Evolutionary conservation across 2,113 vertebrate species (phyloP).

Genomic region (Cyprinodon variegatus): DNA sequence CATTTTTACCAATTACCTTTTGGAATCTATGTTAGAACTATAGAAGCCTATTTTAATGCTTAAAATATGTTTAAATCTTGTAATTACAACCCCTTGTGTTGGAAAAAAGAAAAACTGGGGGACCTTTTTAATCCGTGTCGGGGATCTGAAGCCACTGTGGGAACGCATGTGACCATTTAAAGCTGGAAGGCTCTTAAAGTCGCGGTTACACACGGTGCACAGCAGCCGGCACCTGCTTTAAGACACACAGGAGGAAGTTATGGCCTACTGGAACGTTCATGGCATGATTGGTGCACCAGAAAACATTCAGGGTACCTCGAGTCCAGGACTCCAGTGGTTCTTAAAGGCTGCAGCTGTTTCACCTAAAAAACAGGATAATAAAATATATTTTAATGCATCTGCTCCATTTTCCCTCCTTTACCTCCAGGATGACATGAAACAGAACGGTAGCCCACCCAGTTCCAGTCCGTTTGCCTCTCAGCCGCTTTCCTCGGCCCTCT

Average conservation of each 20-base stretch:
- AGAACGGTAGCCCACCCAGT: slow-evolving; percentile 15
- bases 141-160: slow-evolving; percentile 40
- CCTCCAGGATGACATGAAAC: background rate
- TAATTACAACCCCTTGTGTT: background rate
- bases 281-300: background rate
- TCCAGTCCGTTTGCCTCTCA: slow-evolving; percentile 3
- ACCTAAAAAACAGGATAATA: slow-evolving; percentile 10
- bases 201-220: slow-evolving; percentile 67
- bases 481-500: background rate
- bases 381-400: background rate
- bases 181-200: slow-evolving; percentile 57
- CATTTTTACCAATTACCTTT: background rate
- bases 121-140: slow-evolving; percentile 27
- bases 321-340: background rate
- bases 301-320: slow-evolving; percentile 24
- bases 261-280: background rate
- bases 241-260: background rate
- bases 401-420: background rate
- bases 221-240: slow-evolving; percentile 26
- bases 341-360: slow-evolving; percentile 14
- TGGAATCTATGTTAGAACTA: background rate
- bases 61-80: background rate
- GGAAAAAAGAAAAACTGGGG: background rate
- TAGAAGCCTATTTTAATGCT: background rate
- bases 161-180: slow-evolving; percentile 63